A percentile compares a stretch with the other conserved stretches of the same genome.
Evolutionary conservation across 2,797 vertebrate species (phyloP).

Genomic region (Nyctibius grandis): DNA sequence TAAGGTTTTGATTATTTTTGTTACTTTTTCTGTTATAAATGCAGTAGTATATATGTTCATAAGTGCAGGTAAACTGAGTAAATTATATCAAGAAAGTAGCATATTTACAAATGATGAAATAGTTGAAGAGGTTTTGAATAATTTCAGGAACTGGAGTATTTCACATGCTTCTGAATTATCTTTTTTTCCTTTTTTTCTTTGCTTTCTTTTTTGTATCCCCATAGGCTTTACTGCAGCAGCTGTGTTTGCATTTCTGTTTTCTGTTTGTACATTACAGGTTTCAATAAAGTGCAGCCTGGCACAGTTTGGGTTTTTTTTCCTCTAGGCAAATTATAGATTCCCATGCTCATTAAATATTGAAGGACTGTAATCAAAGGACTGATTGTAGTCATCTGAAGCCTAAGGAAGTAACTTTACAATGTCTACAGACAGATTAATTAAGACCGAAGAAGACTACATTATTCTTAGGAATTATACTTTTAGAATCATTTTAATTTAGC

Average conservation of each 20-base stretch:
- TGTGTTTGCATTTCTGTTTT: conserved; percentile 65
- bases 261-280: conserved; percentile 52
- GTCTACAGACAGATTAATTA: conserved; percentile 23
- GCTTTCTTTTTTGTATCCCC: neutral
- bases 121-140: conserved; percentile 22
- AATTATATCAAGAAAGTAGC: neutral
- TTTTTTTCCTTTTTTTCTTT: neutral
- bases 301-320: conserved; percentile 6
- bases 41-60: neutral
- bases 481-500: conserved; percentile 1
- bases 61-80: neutral
- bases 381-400: conserved; percentile 21
- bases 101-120: neutral
- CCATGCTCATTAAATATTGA: conserved; percentile 56
- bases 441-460: neutral
- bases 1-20: neutral
- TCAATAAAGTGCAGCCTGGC: conserved; percentile 43
- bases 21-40: neutral
- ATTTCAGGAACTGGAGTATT: conserved; percentile 21
- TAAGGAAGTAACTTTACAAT: conserved; percentile 23
- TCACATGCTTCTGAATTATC: conserved; percentile 20
- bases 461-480: conserved; percentile 5
- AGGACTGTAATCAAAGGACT: conserved; percentile 27
- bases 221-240: conserved; percentile 17
- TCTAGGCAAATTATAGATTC: conserved; percentile 51